Conservation (phyloP, 2,113 vertebrate species). For the Clarias batrachus region DNA sequence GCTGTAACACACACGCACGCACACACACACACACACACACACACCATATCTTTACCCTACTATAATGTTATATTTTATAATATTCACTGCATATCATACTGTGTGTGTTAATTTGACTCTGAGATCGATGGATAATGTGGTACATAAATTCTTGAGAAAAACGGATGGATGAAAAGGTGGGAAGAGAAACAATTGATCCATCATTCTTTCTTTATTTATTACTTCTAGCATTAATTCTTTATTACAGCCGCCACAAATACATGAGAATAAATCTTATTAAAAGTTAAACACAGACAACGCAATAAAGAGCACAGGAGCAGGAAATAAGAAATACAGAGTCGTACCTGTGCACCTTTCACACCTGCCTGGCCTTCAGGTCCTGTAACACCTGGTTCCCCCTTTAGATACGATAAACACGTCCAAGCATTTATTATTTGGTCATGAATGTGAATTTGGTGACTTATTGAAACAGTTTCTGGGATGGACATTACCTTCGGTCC, state of each 20-base stretch:
- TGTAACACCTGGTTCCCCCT: slow-evolving; percentile 67
- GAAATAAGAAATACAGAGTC: slow-evolving; percentile 2
- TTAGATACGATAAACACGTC: not conserved
- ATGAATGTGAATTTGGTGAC: not conserved
- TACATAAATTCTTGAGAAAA: not conserved
- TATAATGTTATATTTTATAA: too few relatives aligned
- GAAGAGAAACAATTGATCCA: not conserved
- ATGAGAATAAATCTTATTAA: not conserved
- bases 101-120: too few relatives aligned
- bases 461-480: not conserved
- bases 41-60: too few relatives aligned
- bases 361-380: slow-evolving; percentile 64
- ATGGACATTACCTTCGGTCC: slow-evolving; percentile 64
- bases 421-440: not conserved
- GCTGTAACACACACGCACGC: too few relatives aligned
- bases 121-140: not conserved
- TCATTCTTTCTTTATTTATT: too few relatives aligned
- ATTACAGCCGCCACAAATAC: not conserved
- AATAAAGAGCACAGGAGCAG: not conserved
- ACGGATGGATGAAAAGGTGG: not conserved
- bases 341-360: slow-evolving; percentile 65
- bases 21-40: too few relatives aligned
- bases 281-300: not conserved
- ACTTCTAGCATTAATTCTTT: not conserved
- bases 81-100: too few relatives aligned